phyloP scores from a whole-genome alignment of 2,888 invertebrate genomes.

The Acanthosepion pharaonis region DNA sequence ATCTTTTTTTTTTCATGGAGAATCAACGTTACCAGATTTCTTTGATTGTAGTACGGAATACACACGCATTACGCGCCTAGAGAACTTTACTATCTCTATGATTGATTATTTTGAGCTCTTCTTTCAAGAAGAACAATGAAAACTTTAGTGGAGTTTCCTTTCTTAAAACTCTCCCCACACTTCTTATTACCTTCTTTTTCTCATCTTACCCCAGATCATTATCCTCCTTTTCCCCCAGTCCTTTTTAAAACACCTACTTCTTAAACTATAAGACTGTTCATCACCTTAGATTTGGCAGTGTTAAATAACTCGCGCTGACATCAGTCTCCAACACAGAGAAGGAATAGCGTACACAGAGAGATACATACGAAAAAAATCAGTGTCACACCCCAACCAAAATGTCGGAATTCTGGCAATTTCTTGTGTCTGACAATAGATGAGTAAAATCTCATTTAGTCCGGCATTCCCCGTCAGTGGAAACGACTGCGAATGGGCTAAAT shows the following conservation, averaged over 20 bases:
- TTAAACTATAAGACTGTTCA: neutral
- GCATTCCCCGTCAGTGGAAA: neutral
- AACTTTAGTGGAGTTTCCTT: neutral
- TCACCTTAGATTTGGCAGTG: neutral
- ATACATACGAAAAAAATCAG: neutral
- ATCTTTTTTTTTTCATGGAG: neutral
- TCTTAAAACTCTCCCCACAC: neutral
- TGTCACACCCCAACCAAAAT: neutral
- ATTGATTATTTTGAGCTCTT: neutral
- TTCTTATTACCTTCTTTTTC: neutral
- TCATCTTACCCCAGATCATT: neutral
- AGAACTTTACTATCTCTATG: neutral
- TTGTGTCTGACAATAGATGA: constrained; percentile 33
- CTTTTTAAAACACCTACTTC: neutral
- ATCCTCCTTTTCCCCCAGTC: neutral
- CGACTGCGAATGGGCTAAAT: too few species aligned
- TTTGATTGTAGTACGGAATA: neutral
- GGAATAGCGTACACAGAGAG: neutral
- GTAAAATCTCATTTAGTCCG: constrained; percentile 13
- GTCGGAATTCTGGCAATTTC: neutral
- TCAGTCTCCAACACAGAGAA: neutral
- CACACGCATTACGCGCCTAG: neutral
- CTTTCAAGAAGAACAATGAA: neutral
- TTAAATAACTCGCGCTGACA: neutral
- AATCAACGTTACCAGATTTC: neutral